Conservation (phyloP, 2,888 invertebrate species). For the Aproaerema taeniolella region DNA sequence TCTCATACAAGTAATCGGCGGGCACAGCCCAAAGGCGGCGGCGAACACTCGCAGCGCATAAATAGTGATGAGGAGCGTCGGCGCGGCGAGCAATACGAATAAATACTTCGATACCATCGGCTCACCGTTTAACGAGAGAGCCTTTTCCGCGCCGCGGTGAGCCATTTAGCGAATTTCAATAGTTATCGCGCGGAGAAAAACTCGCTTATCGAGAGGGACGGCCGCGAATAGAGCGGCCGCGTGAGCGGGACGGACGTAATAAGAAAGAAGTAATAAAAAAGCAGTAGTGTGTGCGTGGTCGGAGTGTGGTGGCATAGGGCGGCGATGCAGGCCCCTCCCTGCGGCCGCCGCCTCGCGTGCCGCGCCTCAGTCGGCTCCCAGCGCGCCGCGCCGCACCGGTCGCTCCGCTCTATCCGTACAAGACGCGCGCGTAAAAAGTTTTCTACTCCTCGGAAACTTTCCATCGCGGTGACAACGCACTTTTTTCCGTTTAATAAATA, state of each 20-base stretch:
- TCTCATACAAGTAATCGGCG: constrained; percentile 40
- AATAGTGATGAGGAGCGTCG: constrained; percentile 58
- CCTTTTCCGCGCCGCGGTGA: constrained; percentile 74
- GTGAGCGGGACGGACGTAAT: constrained; percentile 62
- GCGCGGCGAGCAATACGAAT: constrained; percentile 59
- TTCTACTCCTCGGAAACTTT: constrained; percentile 58
- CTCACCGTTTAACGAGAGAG: constrained; percentile 73
- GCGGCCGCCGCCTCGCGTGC: constrained; percentile 51
- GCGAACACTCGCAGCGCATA: constrained; percentile 47
- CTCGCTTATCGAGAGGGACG: constrained; percentile 58
- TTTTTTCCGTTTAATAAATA: too few species aligned
- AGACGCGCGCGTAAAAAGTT: constrained; percentile 70
- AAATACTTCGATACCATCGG: constrained; percentile 72
- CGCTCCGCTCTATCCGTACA: constrained; percentile 49
- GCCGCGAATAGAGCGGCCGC: constrained; percentile 38
- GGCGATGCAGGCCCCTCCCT: constrained; percentile 73
- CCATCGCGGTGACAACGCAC: constrained; percentile 40
- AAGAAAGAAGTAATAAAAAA: constrained; percentile 77
- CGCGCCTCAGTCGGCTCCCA: constrained; percentile 67
- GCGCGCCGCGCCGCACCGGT: constrained; percentile 65
- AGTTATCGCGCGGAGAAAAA: constrained; percentile 76
- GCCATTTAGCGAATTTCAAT: constrained; percentile 77
- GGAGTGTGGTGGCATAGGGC: constrained; percentile 73
- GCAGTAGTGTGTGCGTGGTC: constrained; percentile 71
- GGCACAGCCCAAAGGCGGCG: constrained; percentile 33